Evolutionary conservation across 2,888 invertebrate species (phyloP).

Genomic region (Toxonevra muliebris): DNA sequence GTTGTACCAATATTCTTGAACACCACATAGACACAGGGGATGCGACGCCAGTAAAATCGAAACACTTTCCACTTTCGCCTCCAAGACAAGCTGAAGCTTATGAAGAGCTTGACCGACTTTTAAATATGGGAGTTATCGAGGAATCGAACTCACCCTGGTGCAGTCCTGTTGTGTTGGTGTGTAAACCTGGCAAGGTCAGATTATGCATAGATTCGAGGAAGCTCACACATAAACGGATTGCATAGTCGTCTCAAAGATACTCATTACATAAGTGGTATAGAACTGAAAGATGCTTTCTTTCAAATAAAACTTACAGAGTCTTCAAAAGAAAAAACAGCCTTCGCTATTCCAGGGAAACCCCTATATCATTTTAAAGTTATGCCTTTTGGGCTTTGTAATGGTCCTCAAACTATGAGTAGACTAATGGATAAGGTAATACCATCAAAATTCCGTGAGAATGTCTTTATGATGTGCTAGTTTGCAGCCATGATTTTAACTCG

Average conservation of each 20-base stretch:
- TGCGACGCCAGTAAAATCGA: too few species aligned
- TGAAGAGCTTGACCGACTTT: constrained; percentile 30
- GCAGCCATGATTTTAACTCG: constrained; percentile 1
- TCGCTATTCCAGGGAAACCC: neutral
- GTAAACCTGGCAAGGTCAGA: constrained; percentile 17
- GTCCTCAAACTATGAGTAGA: too few species aligned
- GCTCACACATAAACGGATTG: constrained; percentile 32
- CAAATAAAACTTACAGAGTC: constrained; percentile 27
- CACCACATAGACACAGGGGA: too few species aligned
- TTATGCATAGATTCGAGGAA: constrained; percentile 34
- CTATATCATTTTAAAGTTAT: too few species aligned
- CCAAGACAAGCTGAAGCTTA: too few species aligned
- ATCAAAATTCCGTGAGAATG: too few species aligned
- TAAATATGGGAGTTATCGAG: constrained; percentile 30
- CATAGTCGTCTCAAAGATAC: constrained; percentile 29
- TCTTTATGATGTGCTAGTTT: too few species aligned
- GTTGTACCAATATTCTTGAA: too few species aligned
- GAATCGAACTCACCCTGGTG: constrained; percentile 30
- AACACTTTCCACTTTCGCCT: too few species aligned
- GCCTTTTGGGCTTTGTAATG: too few species aligned
- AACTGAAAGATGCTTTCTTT: constrained; percentile 33
- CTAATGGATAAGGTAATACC: too few species aligned
- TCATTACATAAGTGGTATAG: constrained; percentile 32
- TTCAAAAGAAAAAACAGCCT: constrained; percentile 26
- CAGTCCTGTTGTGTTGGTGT: constrained; percentile 19